Evolutionary conservation across 2,888 invertebrate genomes (phyloP).

Genomic region (Ornithoptera priamus): DNA sequence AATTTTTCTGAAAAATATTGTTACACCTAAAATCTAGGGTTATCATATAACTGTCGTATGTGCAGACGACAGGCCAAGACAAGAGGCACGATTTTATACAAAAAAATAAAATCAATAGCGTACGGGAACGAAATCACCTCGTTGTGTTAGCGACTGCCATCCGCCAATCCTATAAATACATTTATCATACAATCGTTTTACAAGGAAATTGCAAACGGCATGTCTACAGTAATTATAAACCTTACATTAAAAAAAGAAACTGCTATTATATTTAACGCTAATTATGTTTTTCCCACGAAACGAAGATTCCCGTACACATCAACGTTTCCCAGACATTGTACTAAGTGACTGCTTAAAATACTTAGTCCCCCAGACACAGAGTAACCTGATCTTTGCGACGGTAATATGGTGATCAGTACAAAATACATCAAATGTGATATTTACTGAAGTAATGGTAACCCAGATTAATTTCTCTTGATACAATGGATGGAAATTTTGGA

Average conservation of each 20-base stretch:
- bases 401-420: constrained; percentile 37
- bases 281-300: constrained; percentile 75
- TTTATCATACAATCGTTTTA: constrained; percentile 69
- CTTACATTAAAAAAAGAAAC: constrained; percentile 39
- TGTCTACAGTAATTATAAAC: constrained; percentile 35
- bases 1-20: constrained; percentile 51
- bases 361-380: constrained; percentile 60
- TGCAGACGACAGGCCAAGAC: constrained; percentile 79
- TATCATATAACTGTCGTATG: constrained; percentile 69
- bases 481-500: constrained; percentile 77
- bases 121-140: constrained; percentile 67
- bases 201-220: constrained; percentile 47
- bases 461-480: constrained; percentile 62
- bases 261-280: constrained; percentile 51
- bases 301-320: constrained; percentile 79
- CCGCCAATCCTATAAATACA: constrained; percentile 62
- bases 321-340: constrained; percentile 61
- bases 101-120: constrained; percentile 76
- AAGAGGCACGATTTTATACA: constrained; percentile 78
- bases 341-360: constrained; percentile 46
- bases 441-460: constrained; percentile 55
- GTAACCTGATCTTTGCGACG: constrained; percentile 43
- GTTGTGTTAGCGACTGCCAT: constrained; percentile 78
- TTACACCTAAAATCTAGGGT: constrained; percentile 67
- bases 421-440: constrained; percentile 64